phyloP scores from a whole-genome alignment of 1,140 invertebrate genomes.

The Nasonia giraulti region DNA sequence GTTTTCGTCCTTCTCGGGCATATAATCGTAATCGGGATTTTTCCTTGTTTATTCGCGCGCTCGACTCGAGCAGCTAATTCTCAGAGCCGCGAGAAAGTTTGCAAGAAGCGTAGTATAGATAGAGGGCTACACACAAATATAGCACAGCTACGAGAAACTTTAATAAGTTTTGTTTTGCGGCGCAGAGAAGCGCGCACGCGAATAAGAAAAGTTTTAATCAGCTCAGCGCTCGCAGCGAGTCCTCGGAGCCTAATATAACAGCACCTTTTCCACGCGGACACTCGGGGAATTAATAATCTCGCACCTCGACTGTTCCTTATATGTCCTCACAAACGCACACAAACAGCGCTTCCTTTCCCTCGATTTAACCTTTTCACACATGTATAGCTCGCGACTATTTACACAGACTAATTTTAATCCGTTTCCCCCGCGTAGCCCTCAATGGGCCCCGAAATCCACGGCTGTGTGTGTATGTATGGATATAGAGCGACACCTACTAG shows the following conservation, averaged over 20 bases:
- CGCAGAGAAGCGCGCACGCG: not conserved
- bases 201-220: conserved; percentile 22
- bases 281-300: not conserved
- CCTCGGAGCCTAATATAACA: no score
- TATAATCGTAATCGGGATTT: no score
- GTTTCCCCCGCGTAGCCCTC: not conserved
- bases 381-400: not conserved
- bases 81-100: not conserved
- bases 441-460: not conserved
- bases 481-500: conserved; percentile 9
- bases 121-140: no score
- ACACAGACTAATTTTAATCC: conserved; percentile 26
- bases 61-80: not conserved
- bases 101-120: not conserved
- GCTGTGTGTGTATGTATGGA: not conserved
- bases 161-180: not conserved
- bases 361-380: not conserved
- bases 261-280: not conserved
- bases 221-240: not conserved
- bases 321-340: not conserved
- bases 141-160: not conserved
- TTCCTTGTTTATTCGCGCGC: no score
- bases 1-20: not conserved
- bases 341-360: not conserved
- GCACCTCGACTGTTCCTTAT: not conserved